A percentile compares a stretch with the other conserved stretches of the same genome.
Evolutionary conservation across 2,113 vertebrate species (phyloP).

Genomic region (Lasiurus borealis): DNA sequence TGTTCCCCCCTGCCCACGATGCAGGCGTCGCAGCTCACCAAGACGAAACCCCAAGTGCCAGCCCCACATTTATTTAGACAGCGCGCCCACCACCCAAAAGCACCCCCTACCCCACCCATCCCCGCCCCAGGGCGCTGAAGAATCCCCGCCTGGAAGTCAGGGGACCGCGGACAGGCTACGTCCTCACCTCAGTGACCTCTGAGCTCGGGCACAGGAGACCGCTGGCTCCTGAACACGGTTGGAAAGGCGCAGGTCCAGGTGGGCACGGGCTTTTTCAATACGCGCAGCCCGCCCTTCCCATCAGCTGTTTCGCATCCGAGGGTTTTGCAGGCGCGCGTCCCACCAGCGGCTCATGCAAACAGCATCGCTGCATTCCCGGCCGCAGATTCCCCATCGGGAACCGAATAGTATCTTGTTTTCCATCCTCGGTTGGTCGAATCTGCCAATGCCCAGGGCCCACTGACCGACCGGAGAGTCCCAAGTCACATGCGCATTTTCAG

Average conservation of each 20-base stretch:
- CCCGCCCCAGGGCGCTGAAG: not conserved
- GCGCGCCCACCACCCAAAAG: not conserved
- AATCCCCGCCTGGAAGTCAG: fast-evolving
- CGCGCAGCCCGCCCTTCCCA: too few relatives aligned
- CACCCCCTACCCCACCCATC: too few relatives aligned
- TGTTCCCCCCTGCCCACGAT: not conserved
- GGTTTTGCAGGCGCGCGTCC: too few relatives aligned
- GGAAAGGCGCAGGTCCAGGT: too few relatives aligned
- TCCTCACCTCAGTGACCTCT: not conserved
- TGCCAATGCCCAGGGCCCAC: not conserved
- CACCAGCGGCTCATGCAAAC: not conserved
- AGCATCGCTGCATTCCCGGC: not conserved
- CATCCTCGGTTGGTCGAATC: not conserved
- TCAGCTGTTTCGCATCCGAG: not conserved
- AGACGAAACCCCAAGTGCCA: not conserved
- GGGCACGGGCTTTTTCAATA: not conserved
- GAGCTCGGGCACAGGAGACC: not conserved
- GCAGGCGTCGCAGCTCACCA: not conserved
- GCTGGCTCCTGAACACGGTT: not conserved
- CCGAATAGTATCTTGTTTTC: not conserved
- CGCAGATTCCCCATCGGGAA: not conserved
- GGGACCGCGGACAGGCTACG: not conserved
- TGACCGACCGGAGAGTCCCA: too few relatives aligned
- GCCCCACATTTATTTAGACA: not conserved
- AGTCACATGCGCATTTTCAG: not conserved